Base-by-base conservation (phyloP, 2,113 vertebrate genomes). In the Leptodactylus fuscus region DNA sequence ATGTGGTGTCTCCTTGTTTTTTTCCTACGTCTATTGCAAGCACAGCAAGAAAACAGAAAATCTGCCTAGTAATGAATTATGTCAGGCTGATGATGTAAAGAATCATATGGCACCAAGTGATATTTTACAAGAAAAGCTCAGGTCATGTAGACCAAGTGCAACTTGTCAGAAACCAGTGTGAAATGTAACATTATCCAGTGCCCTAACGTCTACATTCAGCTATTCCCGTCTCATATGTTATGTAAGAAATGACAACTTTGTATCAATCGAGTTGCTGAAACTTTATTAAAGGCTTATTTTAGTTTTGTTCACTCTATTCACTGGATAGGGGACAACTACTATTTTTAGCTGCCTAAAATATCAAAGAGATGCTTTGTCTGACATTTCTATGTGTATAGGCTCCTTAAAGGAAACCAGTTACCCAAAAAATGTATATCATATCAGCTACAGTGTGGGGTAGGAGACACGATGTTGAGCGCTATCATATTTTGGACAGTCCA, bases 91-190 rank as follows among this genome's bases (percentile, higher is more conserved):
- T 4, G 46, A 46, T 22, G 27, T 77, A 41, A 60, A 79, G 20
- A 53, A 78, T n/a, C 48, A 55, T 55, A 27, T 34, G 75, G 75
- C 20, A 46, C 32, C 20, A 12, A 58, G 34, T 60, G 53, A 41
- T 79, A 41, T 79, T 79, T 58, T 79, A n/a, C 20, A 60, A 38
- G 51, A 24, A 79, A 41, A 79, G 32, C 51, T 79, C 34, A 79
- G 76, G 76, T 79, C 51, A 79, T 41, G 34, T 24, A 79, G 20
- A 58, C 74, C 48, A 58, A 60, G 51, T 58, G n/a, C 18, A 79
- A 58, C 18, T 38, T 60, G 32, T 79, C 53, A 79, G 27, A 78
- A 79, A 58, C 74, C 24, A n/a, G 32, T 36, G 76, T 38, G 20
- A 79, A 58, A 79, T 41, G 24, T 79, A 79, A 38, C 29, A 38